Evolutionary conservation across 1,140 invertebrate species (phyloP).

Genomic region (Drosophila tsacasi): DNA sequence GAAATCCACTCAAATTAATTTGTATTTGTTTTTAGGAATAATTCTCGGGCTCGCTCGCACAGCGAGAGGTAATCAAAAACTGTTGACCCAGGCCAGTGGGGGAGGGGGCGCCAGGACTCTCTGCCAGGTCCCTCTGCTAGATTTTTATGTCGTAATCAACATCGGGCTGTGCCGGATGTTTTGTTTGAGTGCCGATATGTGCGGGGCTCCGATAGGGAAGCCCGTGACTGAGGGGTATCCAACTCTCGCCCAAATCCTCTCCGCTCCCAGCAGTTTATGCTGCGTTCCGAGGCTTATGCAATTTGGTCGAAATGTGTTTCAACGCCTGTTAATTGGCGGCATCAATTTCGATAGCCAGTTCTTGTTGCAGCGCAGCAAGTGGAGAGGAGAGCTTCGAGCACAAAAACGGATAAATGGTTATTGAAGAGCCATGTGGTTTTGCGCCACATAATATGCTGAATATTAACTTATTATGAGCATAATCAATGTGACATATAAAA

Average conservation of each 20-base stretch:
- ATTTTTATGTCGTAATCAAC: slow-evolving; percentile 82
- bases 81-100: slow-evolving; percentile 59
- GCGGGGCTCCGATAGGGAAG: slow-evolving; percentile 49
- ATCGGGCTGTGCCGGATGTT: slow-evolving; percentile 75
- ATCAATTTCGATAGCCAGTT: slow-evolving; percentile 60
- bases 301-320: slow-evolving; percentile 62
- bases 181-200: slow-evolving; percentile 72
- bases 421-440: slow-evolving; percentile 35
- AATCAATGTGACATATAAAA: slow-evolving; percentile 24
- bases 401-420: slow-evolving; percentile 24
- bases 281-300: slow-evolving; percentile 55
- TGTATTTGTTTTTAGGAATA: slow-evolving; percentile 80
- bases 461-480: slow-evolving; percentile 30
- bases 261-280: slow-evolving; percentile 50
- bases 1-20: slow-evolving; percentile 81
- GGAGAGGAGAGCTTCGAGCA: background rate
- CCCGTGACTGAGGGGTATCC: slow-evolving; percentile 49
- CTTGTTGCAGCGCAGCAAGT: slow-evolving; percentile 7
- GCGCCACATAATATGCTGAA: slow-evolving; percentile 13
- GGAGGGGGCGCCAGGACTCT: slow-evolving; percentile 42
- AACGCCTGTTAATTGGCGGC: slow-evolving; percentile 62
- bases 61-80: slow-evolving; percentile 68
- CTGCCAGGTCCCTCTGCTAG: slow-evolving; percentile 48
- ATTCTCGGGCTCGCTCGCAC: slow-evolving; percentile 53
- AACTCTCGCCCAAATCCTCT: slow-evolving; percentile 38